These are phyloP conservation scores for Scaptomyza cyrtandrae DNA, from an alignment of 2,888 invertebrate species.

Conservation along the genomic window DNA sequence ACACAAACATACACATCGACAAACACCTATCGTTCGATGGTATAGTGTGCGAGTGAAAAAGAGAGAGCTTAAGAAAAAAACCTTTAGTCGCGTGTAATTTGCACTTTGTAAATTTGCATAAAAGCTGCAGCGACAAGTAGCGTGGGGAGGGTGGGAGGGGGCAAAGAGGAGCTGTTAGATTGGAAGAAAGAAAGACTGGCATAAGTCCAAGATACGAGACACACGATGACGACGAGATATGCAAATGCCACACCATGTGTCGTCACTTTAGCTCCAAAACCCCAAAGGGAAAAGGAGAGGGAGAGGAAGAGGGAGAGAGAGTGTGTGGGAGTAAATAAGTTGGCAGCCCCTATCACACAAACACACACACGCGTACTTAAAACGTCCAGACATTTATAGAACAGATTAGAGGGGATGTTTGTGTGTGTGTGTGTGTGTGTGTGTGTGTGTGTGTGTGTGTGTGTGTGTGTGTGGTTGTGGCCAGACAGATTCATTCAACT, in stretches of 20 bases:
- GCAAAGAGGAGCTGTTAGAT: slow-evolving; percentile 41
- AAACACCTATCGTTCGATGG: slow-evolving; percentile 56
- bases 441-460: not conserved
- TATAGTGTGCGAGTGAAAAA: slow-evolving; percentile 21
- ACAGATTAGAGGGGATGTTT: slow-evolving; percentile 33
- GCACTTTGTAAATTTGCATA: slow-evolving; percentile 82
- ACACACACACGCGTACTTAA: slow-evolving; percentile 36
- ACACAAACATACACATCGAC: slow-evolving; percentile 26
- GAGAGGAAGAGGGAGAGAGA: too few species aligned
- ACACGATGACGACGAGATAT: slow-evolving; percentile 58
- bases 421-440: not conserved
- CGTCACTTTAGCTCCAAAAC: slow-evolving; percentile 64
- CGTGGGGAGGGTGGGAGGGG: not conserved
- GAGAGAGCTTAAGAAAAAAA: slow-evolving; percentile 54
- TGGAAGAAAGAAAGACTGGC: slow-evolving; percentile 61
- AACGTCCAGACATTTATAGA: slow-evolving; percentile 60
- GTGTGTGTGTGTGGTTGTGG: not conserved
- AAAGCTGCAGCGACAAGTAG: slow-evolving; percentile 65
- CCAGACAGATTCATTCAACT: slow-evolving; percentile 4
- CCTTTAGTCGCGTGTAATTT: slow-evolving; percentile 82
- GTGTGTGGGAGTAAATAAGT: not conserved
- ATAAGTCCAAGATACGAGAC: slow-evolving; percentile 77
- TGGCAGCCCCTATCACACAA: slow-evolving; percentile 30
- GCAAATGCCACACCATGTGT: slow-evolving; percentile 78
- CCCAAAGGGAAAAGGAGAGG: not conserved